A percentile compares a stretch with the other conserved stretches of the same genome.
phyloP scores from a whole-genome alignment of 2,113 vertebrate genomes.

The Otus sunia region DNA sequence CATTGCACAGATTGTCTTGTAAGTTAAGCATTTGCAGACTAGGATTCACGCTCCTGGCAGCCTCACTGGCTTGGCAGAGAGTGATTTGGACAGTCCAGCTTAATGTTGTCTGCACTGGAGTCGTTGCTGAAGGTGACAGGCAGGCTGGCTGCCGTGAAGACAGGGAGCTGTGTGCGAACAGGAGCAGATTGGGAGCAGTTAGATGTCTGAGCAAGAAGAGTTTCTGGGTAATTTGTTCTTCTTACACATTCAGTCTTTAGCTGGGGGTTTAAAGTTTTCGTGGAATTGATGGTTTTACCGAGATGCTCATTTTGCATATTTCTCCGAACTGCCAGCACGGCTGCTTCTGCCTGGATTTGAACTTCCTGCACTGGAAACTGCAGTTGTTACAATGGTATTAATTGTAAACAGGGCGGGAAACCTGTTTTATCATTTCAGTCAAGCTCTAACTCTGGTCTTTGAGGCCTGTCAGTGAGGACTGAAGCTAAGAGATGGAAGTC shows the following conservation, averaged over 20 bases:
- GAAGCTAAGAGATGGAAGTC: neutral
- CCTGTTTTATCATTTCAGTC: neutral
- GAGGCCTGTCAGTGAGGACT: neutral
- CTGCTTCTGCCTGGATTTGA: neutral
- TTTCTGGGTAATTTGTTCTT: neutral
- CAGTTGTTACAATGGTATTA: neutral
- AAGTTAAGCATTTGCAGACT: neutral
- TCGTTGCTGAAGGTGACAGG: neutral
- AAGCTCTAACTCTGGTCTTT: neutral
- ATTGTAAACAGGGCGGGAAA: neutral
- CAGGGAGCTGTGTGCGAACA: neutral
- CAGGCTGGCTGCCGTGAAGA: neutral
- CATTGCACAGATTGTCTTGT: neutral
- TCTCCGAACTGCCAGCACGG: neutral
- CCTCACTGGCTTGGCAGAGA: slow-evolving; percentile 1
- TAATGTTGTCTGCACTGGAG: neutral
- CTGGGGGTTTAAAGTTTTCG: neutral
- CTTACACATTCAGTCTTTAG: neutral
- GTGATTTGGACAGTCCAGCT: neutral
- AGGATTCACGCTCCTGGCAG: neutral
- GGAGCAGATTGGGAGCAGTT: neutral
- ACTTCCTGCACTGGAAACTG: neutral
- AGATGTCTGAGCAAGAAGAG: neutral
- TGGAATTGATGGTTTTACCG: neutral
- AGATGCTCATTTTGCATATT: neutral